A percentile compares a stretch with the other conserved stretches of the same genome.
These are phyloP conservation scores for Diachasma alloeum DNA, from an alignment of 1,140 invertebrate genomes.

Conservation along the genomic window DNA sequence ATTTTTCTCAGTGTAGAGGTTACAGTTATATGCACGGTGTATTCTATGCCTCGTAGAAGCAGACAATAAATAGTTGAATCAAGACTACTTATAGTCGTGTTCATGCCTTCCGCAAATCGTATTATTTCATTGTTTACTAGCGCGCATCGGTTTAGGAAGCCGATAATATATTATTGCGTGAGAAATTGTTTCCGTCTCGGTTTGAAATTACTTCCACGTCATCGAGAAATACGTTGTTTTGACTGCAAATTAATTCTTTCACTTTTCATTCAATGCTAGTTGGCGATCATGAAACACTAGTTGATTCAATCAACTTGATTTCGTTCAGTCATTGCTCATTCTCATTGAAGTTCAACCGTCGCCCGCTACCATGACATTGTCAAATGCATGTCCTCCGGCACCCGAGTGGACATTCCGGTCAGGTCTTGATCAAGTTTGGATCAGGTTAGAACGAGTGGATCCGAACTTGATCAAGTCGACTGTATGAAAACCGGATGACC, in stretches of 20 bases:
- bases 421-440: too few relatives aligned
- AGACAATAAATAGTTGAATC: slow-evolving; percentile 23
- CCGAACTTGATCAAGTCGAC: too few relatives aligned
- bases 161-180: neutral
- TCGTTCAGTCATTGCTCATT: too few relatives aligned
- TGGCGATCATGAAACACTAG: neutral
- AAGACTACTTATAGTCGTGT: neutral
- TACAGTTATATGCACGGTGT: slow-evolving; percentile 1
- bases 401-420: too few relatives aligned
- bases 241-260: neutral
- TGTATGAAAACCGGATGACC: too few relatives aligned
- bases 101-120: neutral
- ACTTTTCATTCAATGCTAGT: neutral
- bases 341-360: too few relatives aligned
- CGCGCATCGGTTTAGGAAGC: neutral
- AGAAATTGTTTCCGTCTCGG: neutral
- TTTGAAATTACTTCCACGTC: neutral
- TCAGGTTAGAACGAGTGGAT: too few relatives aligned
- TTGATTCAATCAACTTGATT: too few relatives aligned
- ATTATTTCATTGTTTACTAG: neutral
- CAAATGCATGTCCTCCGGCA: too few relatives aligned
- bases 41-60: neutral
- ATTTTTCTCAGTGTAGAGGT: too few relatives aligned
- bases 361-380: too few relatives aligned
- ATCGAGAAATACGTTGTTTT: neutral